Percentiles rank a stretch among this genome's conserved stretches.
Evolutionary conservation across 2,888 invertebrate species (phyloP).

Genomic region (Drosophila lacicola): DNA sequence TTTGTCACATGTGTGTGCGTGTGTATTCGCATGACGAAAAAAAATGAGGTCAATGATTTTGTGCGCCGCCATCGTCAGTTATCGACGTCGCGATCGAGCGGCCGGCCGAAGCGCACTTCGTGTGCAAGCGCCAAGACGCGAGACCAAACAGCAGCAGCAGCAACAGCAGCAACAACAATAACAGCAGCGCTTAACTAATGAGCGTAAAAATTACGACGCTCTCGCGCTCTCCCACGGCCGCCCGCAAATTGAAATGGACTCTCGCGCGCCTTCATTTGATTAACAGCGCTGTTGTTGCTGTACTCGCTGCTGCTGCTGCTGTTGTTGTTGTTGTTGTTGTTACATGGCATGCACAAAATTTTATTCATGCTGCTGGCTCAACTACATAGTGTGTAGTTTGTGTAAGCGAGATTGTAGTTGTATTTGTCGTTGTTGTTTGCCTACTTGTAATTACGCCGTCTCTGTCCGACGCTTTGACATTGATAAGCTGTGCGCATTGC

Average conservation of each 20-base stretch:
- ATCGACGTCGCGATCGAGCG: conserved; percentile 71
- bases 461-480: conserved; percentile 63
- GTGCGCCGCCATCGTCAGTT: conserved; percentile 68
- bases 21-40: conserved; percentile 73
- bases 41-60: conserved; percentile 81
- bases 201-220: conserved; percentile 50
- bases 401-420: conserved; percentile 57
- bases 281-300: conserved; percentile 47
- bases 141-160: conserved; percentile 24
- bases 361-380: conserved; percentile 46
- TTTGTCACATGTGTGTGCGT: conserved; percentile 37
- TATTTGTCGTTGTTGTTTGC: conserved; percentile 30
- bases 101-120: conserved; percentile 61
- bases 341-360: conserved; percentile 46
- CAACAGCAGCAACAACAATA: conserved; percentile 3
- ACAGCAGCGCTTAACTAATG: conserved; percentile 42
- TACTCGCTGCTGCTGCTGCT: conserved; percentile 19
- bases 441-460: conserved; percentile 49
- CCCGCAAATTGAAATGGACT: conserved; percentile 49
- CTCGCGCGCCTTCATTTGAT: conserved; percentile 49
- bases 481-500: conserved; percentile 57
- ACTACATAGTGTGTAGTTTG: conserved; percentile 67
- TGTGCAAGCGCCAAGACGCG: conserved; percentile 63
- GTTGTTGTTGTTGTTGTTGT: conserved; percentile 24
- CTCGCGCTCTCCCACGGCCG: conserved; percentile 27